Evolutionary conservation across 2,888 invertebrate genomes (phyloP).

Genomic region (Deroplatys truncata): DNA sequence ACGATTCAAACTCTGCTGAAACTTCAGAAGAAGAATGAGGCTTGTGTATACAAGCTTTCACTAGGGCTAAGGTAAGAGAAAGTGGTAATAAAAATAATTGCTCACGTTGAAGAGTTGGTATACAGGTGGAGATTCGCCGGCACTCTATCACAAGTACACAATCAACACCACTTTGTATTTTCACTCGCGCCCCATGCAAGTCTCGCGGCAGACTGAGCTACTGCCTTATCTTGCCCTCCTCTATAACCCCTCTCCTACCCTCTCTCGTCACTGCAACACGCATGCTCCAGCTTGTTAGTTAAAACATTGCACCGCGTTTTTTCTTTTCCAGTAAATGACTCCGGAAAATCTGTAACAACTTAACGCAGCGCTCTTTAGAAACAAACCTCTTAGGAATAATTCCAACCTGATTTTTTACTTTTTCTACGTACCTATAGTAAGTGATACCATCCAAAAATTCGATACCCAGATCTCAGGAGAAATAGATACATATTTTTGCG

Average conservation of each 20-base stretch:
- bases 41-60: neutral
- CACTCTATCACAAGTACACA: neutral
- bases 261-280: neutral
- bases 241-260: neutral
- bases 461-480: too few relatives aligned
- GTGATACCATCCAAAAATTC: too few relatives aligned
- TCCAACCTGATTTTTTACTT: too few relatives aligned
- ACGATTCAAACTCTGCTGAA: too few relatives aligned
- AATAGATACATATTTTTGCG: too few relatives aligned
- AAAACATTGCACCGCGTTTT: neutral
- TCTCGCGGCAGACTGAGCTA: neutral
- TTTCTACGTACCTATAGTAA: too few relatives aligned
- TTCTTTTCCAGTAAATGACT: neutral
- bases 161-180: neutral
- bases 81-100: neutral
- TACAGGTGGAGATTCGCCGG: neutral
- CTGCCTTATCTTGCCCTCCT: neutral
- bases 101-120: neutral
- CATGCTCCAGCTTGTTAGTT: neutral
- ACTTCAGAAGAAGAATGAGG: too few relatives aligned
- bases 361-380: neutral
- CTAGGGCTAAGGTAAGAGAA: neutral
- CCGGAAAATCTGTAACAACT: neutral
- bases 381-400: neutral
- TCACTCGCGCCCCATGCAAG: neutral